A percentile compares a stretch with the other conserved stretches of the same genome.
Conservation (phyloP, 2,113 vertebrate species). For the Prolemur simus region DNA sequence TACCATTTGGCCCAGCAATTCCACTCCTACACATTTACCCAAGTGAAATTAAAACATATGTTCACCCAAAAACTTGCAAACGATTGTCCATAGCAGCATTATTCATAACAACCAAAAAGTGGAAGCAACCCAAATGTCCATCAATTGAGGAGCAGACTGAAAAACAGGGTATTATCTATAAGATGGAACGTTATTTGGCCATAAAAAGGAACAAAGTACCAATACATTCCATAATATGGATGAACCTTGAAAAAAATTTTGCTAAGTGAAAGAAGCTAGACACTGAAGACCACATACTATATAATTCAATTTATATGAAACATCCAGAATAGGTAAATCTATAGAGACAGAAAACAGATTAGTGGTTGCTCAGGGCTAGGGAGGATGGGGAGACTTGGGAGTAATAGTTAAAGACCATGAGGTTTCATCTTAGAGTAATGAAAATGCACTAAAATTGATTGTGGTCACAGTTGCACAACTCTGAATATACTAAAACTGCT, state of each 20-base stretch:
- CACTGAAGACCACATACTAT: neutral
- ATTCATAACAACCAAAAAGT: constrained; percentile 2
- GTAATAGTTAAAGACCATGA: neutral
- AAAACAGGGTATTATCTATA: neutral
- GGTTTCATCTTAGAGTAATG: neutral
- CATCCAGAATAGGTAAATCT: neutral
- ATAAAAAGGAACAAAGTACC: neutral
- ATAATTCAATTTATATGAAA: neutral
- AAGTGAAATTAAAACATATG: constrained; percentile 4
- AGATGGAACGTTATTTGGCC: neutral
- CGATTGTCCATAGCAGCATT: neutral
- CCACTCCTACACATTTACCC: neutral
- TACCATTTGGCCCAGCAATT: constrained; percentile 1
- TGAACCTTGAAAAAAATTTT: neutral
- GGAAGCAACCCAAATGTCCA: neutral
- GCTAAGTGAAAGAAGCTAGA: neutral
- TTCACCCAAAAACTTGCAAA: constrained; percentile 9
- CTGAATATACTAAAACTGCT: neutral
- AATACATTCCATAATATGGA: neutral
- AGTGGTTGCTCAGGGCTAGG: neutral
- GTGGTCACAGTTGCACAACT: neutral
- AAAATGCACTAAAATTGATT: constrained; percentile 24
- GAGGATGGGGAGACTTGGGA: neutral
- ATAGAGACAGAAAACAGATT: neutral
- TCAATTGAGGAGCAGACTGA: neutral